Evolutionary conservation across 2,113 vertebrate species (phyloP).

Genomic region (Mormoops blainvillei): DNA sequence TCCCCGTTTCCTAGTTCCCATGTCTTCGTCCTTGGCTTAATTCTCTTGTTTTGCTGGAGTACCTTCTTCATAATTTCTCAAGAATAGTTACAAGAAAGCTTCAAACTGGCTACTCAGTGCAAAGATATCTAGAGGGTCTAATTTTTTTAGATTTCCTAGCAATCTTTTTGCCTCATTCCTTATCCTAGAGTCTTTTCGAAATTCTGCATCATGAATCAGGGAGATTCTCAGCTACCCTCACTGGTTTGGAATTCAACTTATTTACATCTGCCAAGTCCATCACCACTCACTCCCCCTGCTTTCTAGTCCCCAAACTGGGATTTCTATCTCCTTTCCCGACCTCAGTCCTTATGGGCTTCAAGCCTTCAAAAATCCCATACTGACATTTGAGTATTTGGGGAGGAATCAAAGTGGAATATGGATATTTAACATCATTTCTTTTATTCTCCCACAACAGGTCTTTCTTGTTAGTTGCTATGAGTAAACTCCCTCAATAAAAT

Average conservation of each 20-base stretch:
- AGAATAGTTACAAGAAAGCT: not conserved
- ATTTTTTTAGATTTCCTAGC: not conserved
- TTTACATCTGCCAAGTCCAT: not conserved
- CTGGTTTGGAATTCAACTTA: not conserved
- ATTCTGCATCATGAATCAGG: not conserved
- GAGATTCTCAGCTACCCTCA: not conserved
- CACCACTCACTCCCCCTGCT: not conserved
- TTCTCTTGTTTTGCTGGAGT: not conserved
- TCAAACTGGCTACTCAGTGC: not conserved
- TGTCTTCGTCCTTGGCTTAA: not conserved
- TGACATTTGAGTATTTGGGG: not conserved
- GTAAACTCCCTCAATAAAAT: not conserved
- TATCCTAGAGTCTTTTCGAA: not conserved
- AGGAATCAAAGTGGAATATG: not conserved
- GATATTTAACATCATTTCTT: not conserved
- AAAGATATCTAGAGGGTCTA: not conserved
- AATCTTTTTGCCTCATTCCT: not conserved
- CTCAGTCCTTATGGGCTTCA: not conserved
- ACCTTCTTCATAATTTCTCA: not conserved
- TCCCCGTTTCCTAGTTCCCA: not conserved
- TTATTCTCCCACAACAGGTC: not conserved
- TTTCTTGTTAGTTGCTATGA: not conserved
- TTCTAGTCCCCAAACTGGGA: not conserved
- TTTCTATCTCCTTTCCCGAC: not conserved
- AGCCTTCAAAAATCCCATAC: not conserved